Conservation (phyloP, 2,888 invertebrate genomes). For the Limnephilus rhombicus region DNA sequence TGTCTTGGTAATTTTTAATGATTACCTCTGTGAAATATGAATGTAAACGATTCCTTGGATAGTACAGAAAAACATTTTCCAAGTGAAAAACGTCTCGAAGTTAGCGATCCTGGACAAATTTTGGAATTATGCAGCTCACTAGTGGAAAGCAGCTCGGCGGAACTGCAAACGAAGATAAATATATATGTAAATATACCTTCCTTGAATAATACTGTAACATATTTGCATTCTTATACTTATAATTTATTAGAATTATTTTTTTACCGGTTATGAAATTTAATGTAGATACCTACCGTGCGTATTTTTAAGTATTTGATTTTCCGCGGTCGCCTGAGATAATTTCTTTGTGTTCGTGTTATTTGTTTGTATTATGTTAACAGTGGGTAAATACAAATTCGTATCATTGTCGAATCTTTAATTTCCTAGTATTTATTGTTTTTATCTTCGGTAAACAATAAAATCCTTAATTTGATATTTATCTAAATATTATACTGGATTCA, state of each 20-base stretch:
- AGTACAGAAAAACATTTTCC: constrained; percentile 28
- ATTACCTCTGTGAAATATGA: constrained; percentile 49
- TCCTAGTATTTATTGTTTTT: neutral
- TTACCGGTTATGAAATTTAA: neutral
- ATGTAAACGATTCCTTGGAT: constrained; percentile 41
- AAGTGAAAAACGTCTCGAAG: constrained; percentile 70
- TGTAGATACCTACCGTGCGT: neutral
- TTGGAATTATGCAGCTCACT: constrained; percentile 77
- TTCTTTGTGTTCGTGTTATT: neutral
- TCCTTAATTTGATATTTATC: neutral
- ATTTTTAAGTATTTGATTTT: neutral
- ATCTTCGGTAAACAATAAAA: neutral
- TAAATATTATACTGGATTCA: neutral
- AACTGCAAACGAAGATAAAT: constrained; percentile 80
- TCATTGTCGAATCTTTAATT: neutral
- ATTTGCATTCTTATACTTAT: neutral
- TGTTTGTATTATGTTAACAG: too few relatives aligned
- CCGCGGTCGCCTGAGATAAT: neutral
- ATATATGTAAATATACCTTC: constrained; percentile 74
- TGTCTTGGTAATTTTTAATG: constrained; percentile 40
- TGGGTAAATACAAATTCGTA: neutral
- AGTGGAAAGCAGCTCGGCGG: constrained; percentile 74
- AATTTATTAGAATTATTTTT: neutral
- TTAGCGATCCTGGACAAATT: constrained; percentile 79
- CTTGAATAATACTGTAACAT: neutral